Base-by-base conservation (phyloP, 1,140 invertebrate species). In the Drosophila lacertosa region DNA sequence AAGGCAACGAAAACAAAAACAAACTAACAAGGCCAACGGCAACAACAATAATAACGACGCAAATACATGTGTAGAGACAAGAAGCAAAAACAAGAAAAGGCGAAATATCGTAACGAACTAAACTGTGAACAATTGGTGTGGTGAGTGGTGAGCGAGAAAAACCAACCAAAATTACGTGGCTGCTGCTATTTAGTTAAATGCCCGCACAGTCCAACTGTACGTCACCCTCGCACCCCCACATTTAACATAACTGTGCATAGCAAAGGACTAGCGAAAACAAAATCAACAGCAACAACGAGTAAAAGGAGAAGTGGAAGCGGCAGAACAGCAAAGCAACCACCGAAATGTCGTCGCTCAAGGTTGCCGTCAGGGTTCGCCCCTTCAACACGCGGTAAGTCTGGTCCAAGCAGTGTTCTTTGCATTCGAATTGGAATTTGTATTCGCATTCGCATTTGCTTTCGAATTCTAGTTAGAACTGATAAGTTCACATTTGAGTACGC, bases 301-400 rank as follows among this genome's bases (percentile, higher is more conserved):
- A 26, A 5, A 47, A 35, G 2, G 2, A 7, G n/a, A 13, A 24
- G 42, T n/a, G n/a, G n/a, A n/a, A 45, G 42, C 42, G 22, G 42
- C 42, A 7, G 4, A 18, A 22, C 24, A 58, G 33, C 2, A 26
- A 39, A 66, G 39, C 69, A 68, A 79, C 69, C 74, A 72, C 77
- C 74, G 64, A 90, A 78, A 94, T 94, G 94, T 94, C 94, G 86
- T 94, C 94, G 68, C 93, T 94, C 70, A 94, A 94, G 92, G 94
- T 94, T 89, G 94, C 94, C 53, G 94, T 94, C 16, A 92, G 94
- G 81, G 94, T 94, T 77, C 93, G 94, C 55, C 94, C 94, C 89
- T 94, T 94, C 81, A 94, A 94, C 90, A 92, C 93, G 80, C 93
- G 94, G 94, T 94, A 91, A 83, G 90, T 60, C 54, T 33, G 51